These are phyloP conservation scores for Chalcis sispes DNA, from an alignment of 2,888 invertebrate genomes.

Conservation along the genomic window DNA sequence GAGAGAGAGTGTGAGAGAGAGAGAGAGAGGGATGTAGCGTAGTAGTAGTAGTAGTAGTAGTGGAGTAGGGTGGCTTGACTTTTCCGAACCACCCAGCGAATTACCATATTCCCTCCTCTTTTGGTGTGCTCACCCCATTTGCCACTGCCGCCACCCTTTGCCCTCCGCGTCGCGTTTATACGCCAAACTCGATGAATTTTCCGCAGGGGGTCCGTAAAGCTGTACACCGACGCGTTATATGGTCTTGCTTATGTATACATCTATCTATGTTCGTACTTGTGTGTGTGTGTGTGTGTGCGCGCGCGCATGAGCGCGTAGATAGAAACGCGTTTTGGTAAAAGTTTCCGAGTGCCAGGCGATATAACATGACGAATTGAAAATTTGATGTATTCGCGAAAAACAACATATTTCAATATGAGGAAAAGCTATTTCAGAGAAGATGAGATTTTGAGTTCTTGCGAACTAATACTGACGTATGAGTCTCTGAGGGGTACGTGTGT, in stretches of 20 bases:
- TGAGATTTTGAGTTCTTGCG: constrained; percentile 4
- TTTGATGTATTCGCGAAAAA: constrained; percentile 27
- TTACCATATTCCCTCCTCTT: constrained; percentile 48
- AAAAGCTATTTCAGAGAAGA: constrained; percentile 8
- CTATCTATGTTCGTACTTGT: too few relatives aligned
- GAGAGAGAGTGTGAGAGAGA: constrained; percentile 18
- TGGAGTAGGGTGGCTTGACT: background rate
- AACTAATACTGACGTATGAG: background rate
- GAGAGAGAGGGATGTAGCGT: constrained; percentile 23
- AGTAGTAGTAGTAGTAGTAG: constrained; percentile 7
- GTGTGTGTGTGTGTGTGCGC: constrained; percentile 4
- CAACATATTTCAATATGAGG: constrained; percentile 42
- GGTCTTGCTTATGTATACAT: too few relatives aligned
- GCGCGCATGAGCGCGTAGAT: background rate
- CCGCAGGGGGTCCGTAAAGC: constrained; percentile 45
- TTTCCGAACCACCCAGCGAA: constrained; percentile 33
- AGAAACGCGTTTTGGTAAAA: constrained; percentile 38
- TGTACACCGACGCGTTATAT: too few relatives aligned
- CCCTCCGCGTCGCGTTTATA: constrained; percentile 23
- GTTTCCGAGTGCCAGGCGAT: constrained; percentile 45
- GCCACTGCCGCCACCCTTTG: background rate
- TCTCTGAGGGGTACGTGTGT: background rate
- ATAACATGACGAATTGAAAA: constrained; percentile 56
- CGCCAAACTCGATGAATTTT: constrained; percentile 52
- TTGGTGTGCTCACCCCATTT: background rate